Base-by-base conservation (phyloP, 2,113 vertebrate genomes). In the Heterochromis multidens region DNA sequence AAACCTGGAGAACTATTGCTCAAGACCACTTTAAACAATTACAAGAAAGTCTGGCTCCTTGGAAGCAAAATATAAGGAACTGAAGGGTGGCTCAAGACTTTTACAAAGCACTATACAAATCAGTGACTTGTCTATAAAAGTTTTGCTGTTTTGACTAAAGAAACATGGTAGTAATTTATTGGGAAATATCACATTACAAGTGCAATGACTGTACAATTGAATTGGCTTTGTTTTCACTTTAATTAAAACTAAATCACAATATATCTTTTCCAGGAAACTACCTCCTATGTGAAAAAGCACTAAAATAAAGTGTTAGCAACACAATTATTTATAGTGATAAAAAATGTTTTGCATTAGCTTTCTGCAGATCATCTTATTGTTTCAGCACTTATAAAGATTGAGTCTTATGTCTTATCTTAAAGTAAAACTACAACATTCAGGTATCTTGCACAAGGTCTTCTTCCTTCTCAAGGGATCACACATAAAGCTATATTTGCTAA, bases 401-500 rank as follows among this genome's bases (percentile, higher is more conserved):
- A 25, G 16, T 60, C 58, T 61, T 40, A 56, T 37, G 33, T 54
- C 76, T 56, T 23, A 9, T 67, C 33, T 81, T 63, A 23, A 61
- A 82, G 14, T 77, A n/a, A 56, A 17, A 13, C 33, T 77, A 57
- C 12, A 56, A 16, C 10, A 2, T 59, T 40, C n/a, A 1, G 35
- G 1, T 81, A 17, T 74, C 14, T 83, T 65, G 6, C 83, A 58
- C 76, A 88, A 90, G 65, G 84, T 87, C 80, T 86, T 87, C 25
- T 65, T 87, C 35, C 6, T 10, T 79, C 87, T 82, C 74, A 1
- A 23, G 81, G 85, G 86, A 82, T 82, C 49, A 40, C 12, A 37
- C 65, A 11, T 72, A 52, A 72, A 86, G 81, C 19, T 76, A 35
- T 76, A 37, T 25, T 61, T 58, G 82, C 85, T 90, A 93, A 92